A percentile compares a stretch with the other conserved stretches of the same genome.
phyloP scores from a whole-genome alignment of 2,113 vertebrate genomes.

The Xenopus laevis region DNA sequence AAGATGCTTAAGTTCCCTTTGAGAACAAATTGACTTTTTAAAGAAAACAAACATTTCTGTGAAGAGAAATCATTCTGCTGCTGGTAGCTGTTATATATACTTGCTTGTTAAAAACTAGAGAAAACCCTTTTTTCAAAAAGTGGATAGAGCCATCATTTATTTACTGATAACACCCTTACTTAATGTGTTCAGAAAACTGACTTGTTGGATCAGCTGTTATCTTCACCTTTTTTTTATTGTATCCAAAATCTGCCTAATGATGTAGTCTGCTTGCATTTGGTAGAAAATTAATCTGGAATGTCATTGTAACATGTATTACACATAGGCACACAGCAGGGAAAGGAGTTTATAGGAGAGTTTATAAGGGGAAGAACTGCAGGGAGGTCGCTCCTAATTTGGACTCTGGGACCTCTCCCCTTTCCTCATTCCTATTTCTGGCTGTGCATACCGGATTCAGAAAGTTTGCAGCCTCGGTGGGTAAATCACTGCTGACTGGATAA shows the following conservation, averaged over 20 bases:
- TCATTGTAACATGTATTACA: constrained; percentile 3
- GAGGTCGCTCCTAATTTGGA: constrained; percentile 31
- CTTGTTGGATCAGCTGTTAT: no score
- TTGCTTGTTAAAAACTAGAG: no score
- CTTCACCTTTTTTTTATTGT: not conserved
- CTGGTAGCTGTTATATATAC: not conserved
- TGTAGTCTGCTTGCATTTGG: not conserved
- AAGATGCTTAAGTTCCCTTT: constrained; percentile 1
- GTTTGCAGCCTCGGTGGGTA: constrained; percentile 15
- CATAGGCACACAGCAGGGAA: constrained; percentile 19
- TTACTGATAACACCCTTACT: no score
- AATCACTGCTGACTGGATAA: constrained; percentile 25
- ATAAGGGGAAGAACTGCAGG: constrained; percentile 26
- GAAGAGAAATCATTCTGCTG: not conserved
- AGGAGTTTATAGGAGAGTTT: constrained; percentile 26
- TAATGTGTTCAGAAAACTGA: no score
- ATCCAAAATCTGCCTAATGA: not conserved
- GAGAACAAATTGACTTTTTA: not conserved
- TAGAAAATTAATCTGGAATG: no score
- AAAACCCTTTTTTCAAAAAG: no score
- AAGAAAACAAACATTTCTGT: constrained; percentile 18
- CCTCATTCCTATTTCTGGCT: constrained; percentile 2
- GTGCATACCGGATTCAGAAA: constrained; percentile 19
- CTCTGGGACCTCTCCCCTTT: constrained; percentile 10
- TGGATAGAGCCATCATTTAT: no score